phyloP scores from a whole-genome alignment of 2,113 vertebrate species.

The Notothenia coriiceps region DNA sequence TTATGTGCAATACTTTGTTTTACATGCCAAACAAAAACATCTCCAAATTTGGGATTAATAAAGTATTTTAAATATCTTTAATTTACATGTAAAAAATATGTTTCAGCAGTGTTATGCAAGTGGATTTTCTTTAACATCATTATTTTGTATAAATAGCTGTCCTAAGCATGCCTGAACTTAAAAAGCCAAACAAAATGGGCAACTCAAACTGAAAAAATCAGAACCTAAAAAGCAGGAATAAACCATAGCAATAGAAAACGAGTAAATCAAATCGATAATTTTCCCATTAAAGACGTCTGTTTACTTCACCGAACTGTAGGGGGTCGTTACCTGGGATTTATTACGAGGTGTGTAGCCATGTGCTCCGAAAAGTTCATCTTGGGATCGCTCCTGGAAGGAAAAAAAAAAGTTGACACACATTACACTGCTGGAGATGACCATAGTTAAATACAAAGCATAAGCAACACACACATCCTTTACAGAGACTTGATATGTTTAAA shows the following conservation, averaged over 20 bases:
- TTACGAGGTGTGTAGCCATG: conserved; percentile 47
- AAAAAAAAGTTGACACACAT: neutral
- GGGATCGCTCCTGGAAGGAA: conserved; percentile 36
- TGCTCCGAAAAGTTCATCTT: conserved; percentile 33
- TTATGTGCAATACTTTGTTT: no score
- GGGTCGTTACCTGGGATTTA: conserved; percentile 34
- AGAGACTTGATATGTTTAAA: neutral
- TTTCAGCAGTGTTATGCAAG: neutral
- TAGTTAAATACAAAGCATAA: neutral
- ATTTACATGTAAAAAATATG: no score
- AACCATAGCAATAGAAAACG: neutral
- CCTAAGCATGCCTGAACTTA: neutral
- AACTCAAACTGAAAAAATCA: neutral
- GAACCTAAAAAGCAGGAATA: no score
- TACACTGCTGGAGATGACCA: neutral
- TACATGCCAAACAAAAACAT: no score
- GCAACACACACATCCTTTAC: no score
- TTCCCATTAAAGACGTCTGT: no score
- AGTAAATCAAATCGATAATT: no score
- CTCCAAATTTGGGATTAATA: no score
- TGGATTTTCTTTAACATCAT: neutral
- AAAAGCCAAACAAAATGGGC: neutral
- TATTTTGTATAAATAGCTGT: neutral
- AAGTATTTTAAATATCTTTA: no score
- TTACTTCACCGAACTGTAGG: no score